A percentile compares a stretch with the other conserved stretches of the same genome.
phyloP scores from a whole-genome alignment of 2,888 invertebrate genomes.

The Lingula anatina region DNA sequence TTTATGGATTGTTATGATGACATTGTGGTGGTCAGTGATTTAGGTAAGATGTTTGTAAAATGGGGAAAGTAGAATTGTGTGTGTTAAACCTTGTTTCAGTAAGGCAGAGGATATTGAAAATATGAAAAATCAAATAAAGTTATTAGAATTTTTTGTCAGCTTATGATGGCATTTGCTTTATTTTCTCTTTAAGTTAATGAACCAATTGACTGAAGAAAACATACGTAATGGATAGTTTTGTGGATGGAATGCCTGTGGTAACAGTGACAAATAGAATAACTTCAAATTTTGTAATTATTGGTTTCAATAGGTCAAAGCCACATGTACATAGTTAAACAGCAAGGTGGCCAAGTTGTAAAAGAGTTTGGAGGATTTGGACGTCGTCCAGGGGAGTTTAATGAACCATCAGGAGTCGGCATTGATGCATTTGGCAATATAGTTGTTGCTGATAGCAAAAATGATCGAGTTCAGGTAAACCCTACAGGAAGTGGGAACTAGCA shows the following conservation, averaged over 20 bases:
- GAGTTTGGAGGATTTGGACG: slow-evolving; percentile 22
- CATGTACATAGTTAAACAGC: slow-evolving; percentile 23
- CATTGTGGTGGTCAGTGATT: slow-evolving; percentile 28
- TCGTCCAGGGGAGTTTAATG: slow-evolving; percentile 18
- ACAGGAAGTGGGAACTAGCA: neutral
- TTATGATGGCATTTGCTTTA: no score
- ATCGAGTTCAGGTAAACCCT: slow-evolving; percentile 27
- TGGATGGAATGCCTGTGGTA: no score
- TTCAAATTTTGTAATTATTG: no score
- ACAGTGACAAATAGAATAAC: no score
- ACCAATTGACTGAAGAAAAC: no score
- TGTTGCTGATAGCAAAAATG: slow-evolving; percentile 36
- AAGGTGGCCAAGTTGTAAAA: slow-evolving; percentile 18
- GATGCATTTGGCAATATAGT: slow-evolving; percentile 30
- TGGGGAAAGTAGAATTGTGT: neutral
- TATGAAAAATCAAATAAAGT: no score
- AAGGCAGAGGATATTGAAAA: no score
- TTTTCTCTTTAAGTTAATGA: no score
- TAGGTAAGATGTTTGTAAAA: slow-evolving; percentile 19
- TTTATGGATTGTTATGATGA: slow-evolving; percentile 25
- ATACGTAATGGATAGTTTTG: no score
- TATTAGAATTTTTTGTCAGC: no score
- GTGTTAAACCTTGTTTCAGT: neutral
- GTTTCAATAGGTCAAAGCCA: slow-evolving; percentile 20
- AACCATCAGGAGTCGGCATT: slow-evolving; percentile 32